A percentile compares a stretch with the other conserved stretches of the same genome.
Conservation (phyloP, 2,888 invertebrate species). For the Ptycholaimellus sp. region DNA sequence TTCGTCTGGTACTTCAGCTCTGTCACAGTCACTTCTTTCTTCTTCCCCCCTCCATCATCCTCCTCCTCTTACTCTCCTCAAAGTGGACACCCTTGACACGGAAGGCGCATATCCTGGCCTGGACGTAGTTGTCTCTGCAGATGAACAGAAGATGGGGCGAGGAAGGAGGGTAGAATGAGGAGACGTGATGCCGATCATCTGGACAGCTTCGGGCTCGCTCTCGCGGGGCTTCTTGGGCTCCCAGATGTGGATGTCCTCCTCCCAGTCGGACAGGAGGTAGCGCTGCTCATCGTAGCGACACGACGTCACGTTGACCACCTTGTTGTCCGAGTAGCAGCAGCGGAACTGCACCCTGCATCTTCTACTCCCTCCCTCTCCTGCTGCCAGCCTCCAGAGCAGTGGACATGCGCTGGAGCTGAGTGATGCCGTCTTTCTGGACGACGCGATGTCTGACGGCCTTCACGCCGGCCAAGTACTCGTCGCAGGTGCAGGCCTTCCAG, state of each 20-base stretch:
- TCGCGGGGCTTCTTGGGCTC: not conserved
- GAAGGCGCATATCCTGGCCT: not conserved
- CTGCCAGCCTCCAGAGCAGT: no score
- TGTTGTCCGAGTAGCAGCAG: constrained; percentile 2
- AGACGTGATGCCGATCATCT: not conserved
- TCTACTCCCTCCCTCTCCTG: no score
- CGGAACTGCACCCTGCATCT: constrained; percentile 3
- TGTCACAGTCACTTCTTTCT: no score
- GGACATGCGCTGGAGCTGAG: no score
- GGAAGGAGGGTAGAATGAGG: not conserved
- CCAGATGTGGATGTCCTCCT: not conserved
- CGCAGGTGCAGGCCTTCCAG: constrained; percentile 1
- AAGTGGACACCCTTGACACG: not conserved
- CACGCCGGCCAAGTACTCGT: constrained; percentile 4
- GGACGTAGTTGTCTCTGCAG: not conserved
- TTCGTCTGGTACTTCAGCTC: not conserved
- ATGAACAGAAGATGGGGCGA: not conserved
- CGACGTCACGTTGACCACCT: not conserved
- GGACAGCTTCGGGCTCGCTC: no score
- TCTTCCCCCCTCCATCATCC: no score
- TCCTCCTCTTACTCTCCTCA: no score
- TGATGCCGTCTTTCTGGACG: no score
- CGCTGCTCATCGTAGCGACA: constrained; percentile 1
- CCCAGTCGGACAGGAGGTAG: constrained; percentile 2
- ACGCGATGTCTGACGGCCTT: not conserved